Base-by-base conservation (phyloP, 2,888 invertebrate genomes). In the Yponomeuta evonymella region DNA sequence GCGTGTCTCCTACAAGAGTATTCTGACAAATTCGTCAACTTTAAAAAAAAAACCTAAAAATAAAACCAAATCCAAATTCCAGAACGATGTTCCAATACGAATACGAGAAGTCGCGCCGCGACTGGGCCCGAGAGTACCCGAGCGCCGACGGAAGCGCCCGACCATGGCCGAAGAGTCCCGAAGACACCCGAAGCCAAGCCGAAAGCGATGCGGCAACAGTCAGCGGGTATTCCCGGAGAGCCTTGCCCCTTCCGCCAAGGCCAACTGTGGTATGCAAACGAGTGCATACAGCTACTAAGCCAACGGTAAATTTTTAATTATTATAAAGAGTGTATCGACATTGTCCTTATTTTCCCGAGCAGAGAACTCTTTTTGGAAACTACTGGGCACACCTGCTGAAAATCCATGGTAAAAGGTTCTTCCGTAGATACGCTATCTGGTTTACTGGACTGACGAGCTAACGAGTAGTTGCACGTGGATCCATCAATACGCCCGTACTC, bases 61-160 rank as follows among this genome's bases (percentile, higher is more conserved):
- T 43, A 43, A 8, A 43, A 43, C 51, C 51, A 58, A 10, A 58
- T 15, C 5, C 1, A 12, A 33, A 30, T 36, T 51, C 30, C 67
- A 67, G 67, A 67, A n/a, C n/a, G n/a, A 90, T 90, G 90, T 90
- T 90, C 58, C 87, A 89, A 77, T 90, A 90, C 78, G 90, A 89
- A 30, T 87, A 79, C 66, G 90, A 90, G 73, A 90, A 89, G 73
- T 83, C 88, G 0, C 85, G 88, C 0, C 75, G 81, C 0, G 81
- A 85, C 63, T 83, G 82, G 80, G 80, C 83, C 75, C 79, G 81
- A 72, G 74, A 73, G 1, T 73, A 73, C 63, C 67, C 71, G 72
- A 71, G 23, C 67, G 33, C 15, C 11, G n/a, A 69, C 70, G 71
- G 48, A 6, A 8, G 29, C 43, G 9, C 33, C 62, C 71, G 71